Percentiles rank a stretch among this genome's conserved stretches.
These are phyloP conservation scores for Drosophila prostipennis DNA, from an alignment of 2,888 invertebrate genomes.

Conservation along the genomic window DNA sequence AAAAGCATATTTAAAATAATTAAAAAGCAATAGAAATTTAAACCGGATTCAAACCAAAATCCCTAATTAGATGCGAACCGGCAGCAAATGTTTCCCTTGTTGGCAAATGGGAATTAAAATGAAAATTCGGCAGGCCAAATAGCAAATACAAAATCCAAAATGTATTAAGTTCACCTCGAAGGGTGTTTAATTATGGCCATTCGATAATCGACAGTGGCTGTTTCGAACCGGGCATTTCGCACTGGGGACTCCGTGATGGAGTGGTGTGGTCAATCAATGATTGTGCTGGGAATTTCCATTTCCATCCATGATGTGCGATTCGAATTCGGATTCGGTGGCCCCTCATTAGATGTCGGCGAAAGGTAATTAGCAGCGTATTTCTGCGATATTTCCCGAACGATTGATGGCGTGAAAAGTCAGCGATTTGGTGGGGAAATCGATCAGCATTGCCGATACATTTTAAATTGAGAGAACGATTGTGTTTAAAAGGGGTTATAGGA, in stretches of 20 bases:
- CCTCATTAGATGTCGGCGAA: slow-evolving; percentile 9
- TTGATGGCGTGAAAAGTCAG: slow-evolving; percentile 7
- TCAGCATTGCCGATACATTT: background rate
- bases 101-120: slow-evolving; percentile 13
- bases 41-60: background rate
- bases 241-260: slow-evolving; percentile 10
- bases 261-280: background rate
- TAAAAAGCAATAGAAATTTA: background rate
- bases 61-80: slow-evolving; percentile 12
- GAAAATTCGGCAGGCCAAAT: slow-evolving; percentile 10
- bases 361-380: slow-evolving; percentile 5
- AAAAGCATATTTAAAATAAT: background rate
- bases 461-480: background rate
- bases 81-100: background rate
- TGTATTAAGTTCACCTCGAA: slow-evolving; percentile 18
- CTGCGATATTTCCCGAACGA: slow-evolving; percentile 2
- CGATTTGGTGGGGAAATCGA: background rate
- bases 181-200: slow-evolving; percentile 32
- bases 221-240: background rate
- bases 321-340: no score
- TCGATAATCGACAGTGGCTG: slow-evolving; percentile 14
- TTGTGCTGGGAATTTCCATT: slow-evolving; percentile 12
- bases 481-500: no score
- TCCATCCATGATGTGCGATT: background rate
- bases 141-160: background rate